Conservation (phyloP, 2,888 invertebrate species). For the Lasioglossum oenotherae region DNA sequence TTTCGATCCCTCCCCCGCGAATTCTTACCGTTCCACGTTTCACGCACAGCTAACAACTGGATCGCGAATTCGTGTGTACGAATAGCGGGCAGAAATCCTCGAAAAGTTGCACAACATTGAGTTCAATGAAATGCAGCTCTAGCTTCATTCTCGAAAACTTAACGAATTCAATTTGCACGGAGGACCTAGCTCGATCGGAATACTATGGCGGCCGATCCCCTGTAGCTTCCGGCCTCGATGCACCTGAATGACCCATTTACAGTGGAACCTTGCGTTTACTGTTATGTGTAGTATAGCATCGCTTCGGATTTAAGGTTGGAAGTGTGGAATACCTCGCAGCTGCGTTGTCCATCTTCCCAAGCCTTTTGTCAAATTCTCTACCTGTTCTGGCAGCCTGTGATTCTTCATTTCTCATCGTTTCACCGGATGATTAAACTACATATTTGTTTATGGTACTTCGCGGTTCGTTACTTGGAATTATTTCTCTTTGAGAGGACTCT, state of each 20-base stretch:
- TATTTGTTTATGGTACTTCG: too few relatives aligned
- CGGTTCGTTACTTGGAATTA: too few relatives aligned
- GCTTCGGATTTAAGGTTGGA: neutral
- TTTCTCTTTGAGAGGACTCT: too few relatives aligned
- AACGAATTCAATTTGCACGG: neutral
- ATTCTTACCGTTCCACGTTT: neutral
- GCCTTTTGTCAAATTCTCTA: neutral
- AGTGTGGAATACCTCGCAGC: neutral
- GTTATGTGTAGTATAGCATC: neutral
- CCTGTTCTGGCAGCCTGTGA: neutral
- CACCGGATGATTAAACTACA: neutral
- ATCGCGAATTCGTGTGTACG: neutral
- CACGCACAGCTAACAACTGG: neutral
- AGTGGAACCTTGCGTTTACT: neutral
- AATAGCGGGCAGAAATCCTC: neutral
- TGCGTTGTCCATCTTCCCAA: neutral
- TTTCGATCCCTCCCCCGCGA: neutral
- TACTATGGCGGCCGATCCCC: neutral
- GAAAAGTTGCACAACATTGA: neutral
- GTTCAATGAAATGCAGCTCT: neutral
- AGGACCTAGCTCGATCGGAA: neutral
- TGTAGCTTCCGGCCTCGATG: neutral
- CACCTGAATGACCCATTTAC: conserved; percentile 6
- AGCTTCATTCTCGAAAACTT: neutral
- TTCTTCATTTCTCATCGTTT: neutral